A percentile compares a stretch with the other conserved stretches of the same genome.
Evolutionary conservation across 2,113 vertebrate species (phyloP).

Genomic region (Ophiodon elongatus): DNA sequence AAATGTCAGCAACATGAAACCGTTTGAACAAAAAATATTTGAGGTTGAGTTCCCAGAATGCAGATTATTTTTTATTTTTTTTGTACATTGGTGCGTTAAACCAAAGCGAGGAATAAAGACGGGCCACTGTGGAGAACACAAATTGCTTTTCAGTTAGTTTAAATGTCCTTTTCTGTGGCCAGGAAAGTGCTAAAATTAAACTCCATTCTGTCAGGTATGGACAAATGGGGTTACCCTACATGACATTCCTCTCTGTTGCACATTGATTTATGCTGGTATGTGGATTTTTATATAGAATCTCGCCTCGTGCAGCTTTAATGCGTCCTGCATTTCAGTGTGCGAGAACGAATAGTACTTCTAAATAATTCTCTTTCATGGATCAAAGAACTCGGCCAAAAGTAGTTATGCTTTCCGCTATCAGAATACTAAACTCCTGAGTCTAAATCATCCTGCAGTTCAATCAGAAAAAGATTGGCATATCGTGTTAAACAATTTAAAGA

Average conservation of each 20-base stretch:
- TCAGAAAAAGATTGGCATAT: background rate
- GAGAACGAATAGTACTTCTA: background rate
- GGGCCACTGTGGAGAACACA: background rate
- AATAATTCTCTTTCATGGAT: conserved; percentile 59
- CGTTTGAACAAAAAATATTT: background rate
- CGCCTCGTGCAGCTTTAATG: background rate
- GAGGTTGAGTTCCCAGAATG: background rate
- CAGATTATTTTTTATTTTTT: too few relatives aligned
- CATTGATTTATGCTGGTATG: conserved; percentile 1
- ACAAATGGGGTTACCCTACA: background rate
- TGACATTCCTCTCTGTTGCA: background rate
- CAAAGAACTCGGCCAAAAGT: conserved; percentile 24
- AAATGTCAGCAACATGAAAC: background rate
- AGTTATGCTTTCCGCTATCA: background rate
- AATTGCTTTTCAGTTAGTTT: background rate
- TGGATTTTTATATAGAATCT: conserved; percentile 6
- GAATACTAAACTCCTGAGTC: conserved; percentile 28
- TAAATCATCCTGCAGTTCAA: background rate
- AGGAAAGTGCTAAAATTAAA: too few relatives aligned
- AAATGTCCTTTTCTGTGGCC: background rate
- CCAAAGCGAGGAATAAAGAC: background rate
- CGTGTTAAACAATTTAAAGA: background rate
- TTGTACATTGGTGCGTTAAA: background rate
- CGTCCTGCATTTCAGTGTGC: background rate
- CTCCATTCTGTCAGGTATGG: too few relatives aligned